Conservation (phyloP, 2,888 invertebrate genomes). For the Diarsia mendica region DNA sequence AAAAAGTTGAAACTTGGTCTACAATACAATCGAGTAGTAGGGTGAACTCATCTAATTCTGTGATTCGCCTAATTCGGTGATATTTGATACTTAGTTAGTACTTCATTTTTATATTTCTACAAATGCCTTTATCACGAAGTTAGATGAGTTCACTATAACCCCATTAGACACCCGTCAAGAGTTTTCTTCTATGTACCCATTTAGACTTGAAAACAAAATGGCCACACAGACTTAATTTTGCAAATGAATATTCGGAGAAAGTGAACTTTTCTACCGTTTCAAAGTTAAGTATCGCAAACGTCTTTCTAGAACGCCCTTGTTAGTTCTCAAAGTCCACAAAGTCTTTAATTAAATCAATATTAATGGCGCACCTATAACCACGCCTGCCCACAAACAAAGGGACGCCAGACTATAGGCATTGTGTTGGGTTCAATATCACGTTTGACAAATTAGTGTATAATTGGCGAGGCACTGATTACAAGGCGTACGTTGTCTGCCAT, state of each 20-base stretch:
- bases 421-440: conserved; percentile 36
- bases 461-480: conserved; percentile 49
- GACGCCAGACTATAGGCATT: conserved; percentile 31
- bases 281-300: neutral
- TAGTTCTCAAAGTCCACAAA: neutral
- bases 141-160: too few relatives aligned
- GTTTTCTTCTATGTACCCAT: too few relatives aligned
- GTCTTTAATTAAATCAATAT: conserved; percentile 43
- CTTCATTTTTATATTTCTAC: too few relatives aligned
- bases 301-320: neutral
- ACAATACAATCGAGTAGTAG: too few relatives aligned
- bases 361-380: conserved; percentile 11
- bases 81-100: too few relatives aligned
- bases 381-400: conserved; percentile 40
- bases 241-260: neutral
- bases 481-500: neutral
- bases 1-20: too few relatives aligned
- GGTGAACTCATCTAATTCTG: too few relatives aligned
- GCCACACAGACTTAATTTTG: too few relatives aligned
- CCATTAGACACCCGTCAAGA: too few relatives aligned
- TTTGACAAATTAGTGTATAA: conserved; percentile 56
- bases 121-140: too few relatives aligned
- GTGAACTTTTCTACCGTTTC: neutral
- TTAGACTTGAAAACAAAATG: too few relatives aligned
- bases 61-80: too few relatives aligned